phyloP scores from a whole-genome alignment of 2,797 vertebrate genomes.

The Saguinus oedipus region DNA sequence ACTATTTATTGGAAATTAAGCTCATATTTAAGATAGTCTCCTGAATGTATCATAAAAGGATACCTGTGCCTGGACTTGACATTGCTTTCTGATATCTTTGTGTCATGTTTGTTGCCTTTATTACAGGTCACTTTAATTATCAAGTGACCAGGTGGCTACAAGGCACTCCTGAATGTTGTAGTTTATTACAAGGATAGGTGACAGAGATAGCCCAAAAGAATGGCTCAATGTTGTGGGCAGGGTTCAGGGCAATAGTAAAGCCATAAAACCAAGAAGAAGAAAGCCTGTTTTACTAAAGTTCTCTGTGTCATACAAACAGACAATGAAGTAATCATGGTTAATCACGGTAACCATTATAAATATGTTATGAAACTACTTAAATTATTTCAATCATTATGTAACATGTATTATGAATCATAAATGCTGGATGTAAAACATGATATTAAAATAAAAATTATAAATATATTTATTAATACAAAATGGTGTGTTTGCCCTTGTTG shows the following conservation, averaged over 20 bases:
- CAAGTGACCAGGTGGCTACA: not conserved
- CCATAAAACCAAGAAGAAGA: not conserved
- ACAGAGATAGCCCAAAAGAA: not conserved
- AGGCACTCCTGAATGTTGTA: not conserved
- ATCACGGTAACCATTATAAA: not conserved
- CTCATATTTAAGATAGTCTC: not conserved
- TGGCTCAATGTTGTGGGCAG: not conserved
- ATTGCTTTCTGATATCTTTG: not conserved
- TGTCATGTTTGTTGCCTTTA: not conserved
- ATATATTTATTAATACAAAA: slow-evolving; percentile 57
- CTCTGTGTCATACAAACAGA: not conserved
- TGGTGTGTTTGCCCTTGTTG: not conserved
- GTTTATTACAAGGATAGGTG: not conserved
- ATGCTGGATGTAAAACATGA: not conserved
- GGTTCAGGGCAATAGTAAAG: not conserved
- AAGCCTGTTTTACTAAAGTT: not conserved
- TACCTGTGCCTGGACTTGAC: not conserved
- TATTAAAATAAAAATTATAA: slow-evolving; percentile 65
- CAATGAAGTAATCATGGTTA: not conserved
- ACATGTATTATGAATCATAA: not conserved
- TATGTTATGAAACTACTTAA: slow-evolving; percentile 28
- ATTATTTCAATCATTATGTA: slow-evolving; percentile 50
- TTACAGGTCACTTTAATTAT: not conserved
- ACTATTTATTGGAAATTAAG: not conserved
- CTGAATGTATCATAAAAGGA: not conserved